These are phyloP conservation scores for Cyrtorhinus lividipennis DNA, from an alignment of 1,140 invertebrate species.

Conservation along the genomic window DNA sequence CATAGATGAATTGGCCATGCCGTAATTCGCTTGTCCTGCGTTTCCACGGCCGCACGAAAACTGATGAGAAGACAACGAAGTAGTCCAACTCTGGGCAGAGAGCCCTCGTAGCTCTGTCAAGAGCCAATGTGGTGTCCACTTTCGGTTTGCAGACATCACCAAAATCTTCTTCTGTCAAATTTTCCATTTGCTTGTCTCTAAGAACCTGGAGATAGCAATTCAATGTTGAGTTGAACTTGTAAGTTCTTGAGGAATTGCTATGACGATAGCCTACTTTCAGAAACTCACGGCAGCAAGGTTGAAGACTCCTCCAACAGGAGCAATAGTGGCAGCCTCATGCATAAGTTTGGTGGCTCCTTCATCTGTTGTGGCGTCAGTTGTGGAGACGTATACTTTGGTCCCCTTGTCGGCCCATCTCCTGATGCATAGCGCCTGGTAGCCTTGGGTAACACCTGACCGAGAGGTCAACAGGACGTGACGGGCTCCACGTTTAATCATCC, in stretches of 20 bases:
- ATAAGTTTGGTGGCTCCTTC: conserved; percentile 56
- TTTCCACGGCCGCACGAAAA: conserved; percentile 90
- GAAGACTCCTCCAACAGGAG: conserved; percentile 84
- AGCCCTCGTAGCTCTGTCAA: conserved; percentile 58
- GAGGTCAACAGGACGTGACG: conserved; percentile 72
- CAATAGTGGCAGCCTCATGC: conserved; percentile 47
- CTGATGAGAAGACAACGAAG: conserved; percentile 88
- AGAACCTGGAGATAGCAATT: conserved; percentile 39
- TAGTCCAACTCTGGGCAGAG: conserved; percentile 67
- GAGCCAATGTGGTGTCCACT: conserved; percentile 53
- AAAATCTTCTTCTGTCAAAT: conserved; percentile 69
- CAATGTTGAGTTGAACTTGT: not conserved
- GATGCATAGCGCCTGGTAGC: conserved; percentile 71
- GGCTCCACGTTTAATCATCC: conserved; percentile 75
- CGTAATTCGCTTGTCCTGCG: conserved; percentile 89
- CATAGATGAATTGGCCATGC: conserved; percentile 90
- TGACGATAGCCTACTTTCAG: no score
- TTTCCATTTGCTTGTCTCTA: conserved; percentile 74
- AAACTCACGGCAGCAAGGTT: conserved; percentile 76
- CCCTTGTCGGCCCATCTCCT: conserved; percentile 57
- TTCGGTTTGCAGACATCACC: conserved; percentile 60
- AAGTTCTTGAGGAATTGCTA: no score
- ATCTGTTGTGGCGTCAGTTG: conserved; percentile 43
- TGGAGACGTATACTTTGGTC: conserved; percentile 49
- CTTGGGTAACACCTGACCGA: conserved; percentile 68